Evolutionary conservation across 2,113 vertebrate species (phyloP).

Genomic region (Phoenicopterus ruber): DNA sequence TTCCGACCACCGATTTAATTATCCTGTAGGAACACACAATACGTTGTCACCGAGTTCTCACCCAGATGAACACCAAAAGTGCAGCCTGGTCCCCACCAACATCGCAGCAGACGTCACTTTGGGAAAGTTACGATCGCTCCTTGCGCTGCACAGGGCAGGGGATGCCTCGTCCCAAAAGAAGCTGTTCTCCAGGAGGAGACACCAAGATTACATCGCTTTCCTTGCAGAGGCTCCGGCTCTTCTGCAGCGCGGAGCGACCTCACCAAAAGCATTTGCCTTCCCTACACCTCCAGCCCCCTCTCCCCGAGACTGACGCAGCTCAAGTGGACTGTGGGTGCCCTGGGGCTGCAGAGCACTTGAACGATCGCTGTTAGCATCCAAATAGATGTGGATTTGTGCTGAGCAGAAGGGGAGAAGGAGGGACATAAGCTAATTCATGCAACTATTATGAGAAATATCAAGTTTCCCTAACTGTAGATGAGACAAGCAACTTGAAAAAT

Average conservation of each 20-base stretch:
- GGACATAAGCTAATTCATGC: not conserved
- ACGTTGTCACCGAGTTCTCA: accelerated
- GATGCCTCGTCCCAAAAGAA: not conserved
- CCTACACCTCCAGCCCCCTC: not conserved
- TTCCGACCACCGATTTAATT: not conserved
- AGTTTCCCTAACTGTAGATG: not conserved
- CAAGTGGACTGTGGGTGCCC: not conserved
- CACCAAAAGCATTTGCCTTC: not conserved
- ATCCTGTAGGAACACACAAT: not conserved
- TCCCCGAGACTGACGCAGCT: not conserved
- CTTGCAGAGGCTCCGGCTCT: not conserved
- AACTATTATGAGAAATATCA: not conserved
- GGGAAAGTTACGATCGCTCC: not conserved
- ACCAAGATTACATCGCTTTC: not conserved
- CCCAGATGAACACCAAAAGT: not conserved
- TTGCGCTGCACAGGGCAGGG: not conserved
- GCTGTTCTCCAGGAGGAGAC: not conserved
- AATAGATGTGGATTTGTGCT: not conserved
- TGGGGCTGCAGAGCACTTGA: not conserved
- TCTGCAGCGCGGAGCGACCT: not conserved
- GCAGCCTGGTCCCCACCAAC: not conserved
- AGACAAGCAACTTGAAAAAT: not conserved
- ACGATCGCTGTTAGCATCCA: not conserved
- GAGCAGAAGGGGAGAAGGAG: not conserved
- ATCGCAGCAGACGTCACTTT: not conserved